Conservation (phyloP, 2,797 vertebrate species). For the Syngnathus rostellatus region DNA sequence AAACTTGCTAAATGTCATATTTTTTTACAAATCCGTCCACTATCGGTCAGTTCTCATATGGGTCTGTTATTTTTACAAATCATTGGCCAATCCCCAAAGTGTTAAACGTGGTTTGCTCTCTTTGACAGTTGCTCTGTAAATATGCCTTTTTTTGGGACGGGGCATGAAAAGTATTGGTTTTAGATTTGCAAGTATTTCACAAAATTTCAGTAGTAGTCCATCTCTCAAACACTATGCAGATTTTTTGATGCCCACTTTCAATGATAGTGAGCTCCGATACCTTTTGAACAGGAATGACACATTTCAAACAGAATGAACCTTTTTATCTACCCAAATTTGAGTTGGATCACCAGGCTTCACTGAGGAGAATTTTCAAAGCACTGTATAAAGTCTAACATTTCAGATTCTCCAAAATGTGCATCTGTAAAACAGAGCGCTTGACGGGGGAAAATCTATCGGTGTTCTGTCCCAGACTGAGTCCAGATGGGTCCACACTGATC, state of each 20-base stretch:
- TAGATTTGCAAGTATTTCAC: no score
- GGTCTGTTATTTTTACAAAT: no score
- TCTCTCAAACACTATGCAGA: neutral
- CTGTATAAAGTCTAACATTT: no score
- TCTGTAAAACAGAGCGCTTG: conserved; percentile 56
- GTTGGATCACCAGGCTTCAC: neutral
- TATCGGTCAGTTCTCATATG: no score
- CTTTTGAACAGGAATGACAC: neutral
- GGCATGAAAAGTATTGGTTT: no score
- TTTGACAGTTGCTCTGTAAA: no score
- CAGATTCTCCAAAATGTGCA: neutral
- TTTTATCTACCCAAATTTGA: neutral
- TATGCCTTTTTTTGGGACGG: no score
- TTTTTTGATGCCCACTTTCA: neutral
- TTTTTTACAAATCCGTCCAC: neutral
- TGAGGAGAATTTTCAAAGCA: neutral
- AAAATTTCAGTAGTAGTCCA: neutral
- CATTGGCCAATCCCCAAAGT: no score
- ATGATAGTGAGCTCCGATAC: neutral
- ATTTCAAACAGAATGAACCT: neutral
- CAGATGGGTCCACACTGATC: conserved; percentile 61
- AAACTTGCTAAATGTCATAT: neutral
- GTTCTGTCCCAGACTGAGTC: conserved; percentile 70
- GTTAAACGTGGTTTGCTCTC: no score
- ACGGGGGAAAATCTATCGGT: conserved; percentile 61